Evolutionary conservation across 2,797 vertebrate genomes (phyloP).

Genomic region (Leontocebus nigricollis): DNA sequence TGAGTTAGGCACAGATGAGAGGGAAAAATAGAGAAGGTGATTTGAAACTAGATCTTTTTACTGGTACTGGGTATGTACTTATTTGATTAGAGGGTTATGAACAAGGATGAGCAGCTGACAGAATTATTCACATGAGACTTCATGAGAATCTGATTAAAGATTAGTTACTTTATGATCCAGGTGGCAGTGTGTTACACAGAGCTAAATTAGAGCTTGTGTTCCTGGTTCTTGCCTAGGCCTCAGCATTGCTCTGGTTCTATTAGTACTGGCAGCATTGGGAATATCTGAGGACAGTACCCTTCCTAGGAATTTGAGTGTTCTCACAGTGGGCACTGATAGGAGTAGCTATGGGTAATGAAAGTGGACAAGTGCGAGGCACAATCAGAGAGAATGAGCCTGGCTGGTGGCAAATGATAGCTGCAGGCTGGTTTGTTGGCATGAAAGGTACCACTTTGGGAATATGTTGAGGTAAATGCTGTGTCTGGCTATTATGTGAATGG

Average conservation of each 20-base stretch:
- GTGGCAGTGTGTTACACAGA: not conserved
- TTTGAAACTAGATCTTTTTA: not conserved
- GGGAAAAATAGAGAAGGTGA: not conserved
- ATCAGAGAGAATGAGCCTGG: not conserved
- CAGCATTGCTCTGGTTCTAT: not conserved
- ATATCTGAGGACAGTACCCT: not conserved
- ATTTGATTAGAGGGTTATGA: not conserved
- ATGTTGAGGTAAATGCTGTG: not conserved
- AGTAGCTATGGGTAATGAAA: not conserved
- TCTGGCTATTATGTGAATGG: not conserved
- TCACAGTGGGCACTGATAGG: not conserved
- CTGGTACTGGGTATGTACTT: not conserved
- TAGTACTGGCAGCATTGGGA: not conserved
- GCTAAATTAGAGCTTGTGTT: not conserved
- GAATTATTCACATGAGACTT: not conserved
- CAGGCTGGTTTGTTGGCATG: not conserved
- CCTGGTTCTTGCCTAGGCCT: not conserved
- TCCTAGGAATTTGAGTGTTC: not conserved
- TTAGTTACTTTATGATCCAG: not conserved
- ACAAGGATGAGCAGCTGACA: not conserved
- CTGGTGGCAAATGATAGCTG: not conserved
- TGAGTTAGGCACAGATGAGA: not conserved
- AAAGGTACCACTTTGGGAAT: not conserved
- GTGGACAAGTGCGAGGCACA: not conserved
- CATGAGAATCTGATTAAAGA: not conserved